Conservation (phyloP, 2,797 vertebrate species). For the Labeo calbasu region DNA sequence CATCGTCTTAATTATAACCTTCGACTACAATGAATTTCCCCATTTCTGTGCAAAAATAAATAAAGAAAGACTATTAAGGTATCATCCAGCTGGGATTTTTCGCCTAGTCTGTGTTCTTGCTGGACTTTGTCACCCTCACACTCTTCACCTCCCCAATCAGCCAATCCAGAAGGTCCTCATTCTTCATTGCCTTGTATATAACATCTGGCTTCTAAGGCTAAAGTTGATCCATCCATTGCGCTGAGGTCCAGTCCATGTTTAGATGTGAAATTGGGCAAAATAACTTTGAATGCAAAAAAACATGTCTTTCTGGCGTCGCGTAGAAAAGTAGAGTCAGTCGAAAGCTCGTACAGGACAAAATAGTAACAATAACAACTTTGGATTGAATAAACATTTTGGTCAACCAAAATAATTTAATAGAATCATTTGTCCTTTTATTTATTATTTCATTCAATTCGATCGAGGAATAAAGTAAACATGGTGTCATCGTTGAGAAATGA, state of each 20-base stretch:
- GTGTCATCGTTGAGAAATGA: neutral
- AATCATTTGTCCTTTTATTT: neutral
- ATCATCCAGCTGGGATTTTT: conserved; percentile 54
- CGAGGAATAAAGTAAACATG: neutral
- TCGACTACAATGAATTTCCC: neutral
- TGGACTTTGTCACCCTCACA: conserved; percentile 43
- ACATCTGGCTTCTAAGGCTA: conserved; percentile 54
- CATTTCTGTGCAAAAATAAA: conserved; percentile 10
- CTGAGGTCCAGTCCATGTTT: conserved; percentile 25
- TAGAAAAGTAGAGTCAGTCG: neutral
- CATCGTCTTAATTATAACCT: conserved; percentile 6
- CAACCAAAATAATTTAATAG: too few relatives aligned
- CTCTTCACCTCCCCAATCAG: conserved; percentile 53
- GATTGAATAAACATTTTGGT: conserved; percentile 5
- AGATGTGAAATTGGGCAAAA: conserved; percentile 31
- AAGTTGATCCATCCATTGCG: conserved; percentile 34
- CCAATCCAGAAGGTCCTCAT: conserved; percentile 45
- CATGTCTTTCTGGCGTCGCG: neutral
- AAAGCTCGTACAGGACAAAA: conserved; percentile 2
- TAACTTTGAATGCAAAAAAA: conserved; percentile 8
- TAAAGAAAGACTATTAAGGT: conserved; percentile 18
- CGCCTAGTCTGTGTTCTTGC: conserved; percentile 42
- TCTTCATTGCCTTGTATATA: conserved; percentile 47
- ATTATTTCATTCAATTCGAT: neutral
- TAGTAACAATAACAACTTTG: conserved; percentile 7